phyloP scores from a whole-genome alignment of 2,797 vertebrate genomes.

The Poeciliopsis turneri region DNA sequence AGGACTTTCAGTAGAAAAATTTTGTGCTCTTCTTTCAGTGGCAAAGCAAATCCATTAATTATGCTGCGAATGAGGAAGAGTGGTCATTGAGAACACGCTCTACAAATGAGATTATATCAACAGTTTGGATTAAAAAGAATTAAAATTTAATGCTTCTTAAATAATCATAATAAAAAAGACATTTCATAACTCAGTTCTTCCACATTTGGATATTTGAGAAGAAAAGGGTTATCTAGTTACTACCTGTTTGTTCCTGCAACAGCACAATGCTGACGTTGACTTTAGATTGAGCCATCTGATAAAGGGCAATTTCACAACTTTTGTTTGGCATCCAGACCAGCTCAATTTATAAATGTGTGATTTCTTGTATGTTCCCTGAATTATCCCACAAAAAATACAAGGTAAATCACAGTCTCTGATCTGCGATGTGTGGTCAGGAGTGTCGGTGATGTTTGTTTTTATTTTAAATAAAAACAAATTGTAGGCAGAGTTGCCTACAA shows the following conservation, averaged over 20 bases:
- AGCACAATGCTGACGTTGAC: not conserved
- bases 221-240: not conserved
- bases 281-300: not conserved
- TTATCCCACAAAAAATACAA: not conserved
- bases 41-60: conserved; percentile 99
- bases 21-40: conserved; percentile 99
- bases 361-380: not conserved
- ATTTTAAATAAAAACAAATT: not conserved
- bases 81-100: not conserved
- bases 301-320: not conserved
- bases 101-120: not conserved
- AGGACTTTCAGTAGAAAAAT: conserved; percentile 98
- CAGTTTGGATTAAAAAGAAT: not conserved
- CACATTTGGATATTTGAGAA: not conserved
- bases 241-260: not conserved
- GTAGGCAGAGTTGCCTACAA: too few species aligned
- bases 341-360: not conserved
- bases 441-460: not conserved
- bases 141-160: not conserved
- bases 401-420: not conserved
- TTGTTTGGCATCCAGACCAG: not conserved
- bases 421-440: not conserved
- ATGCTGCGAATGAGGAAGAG: conserved; percentile 81
- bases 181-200: not conserved
- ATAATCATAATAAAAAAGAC: not conserved